Base-by-base conservation (phyloP, 2,113 vertebrate species). In the Erythrolamprus reginae region DNA sequence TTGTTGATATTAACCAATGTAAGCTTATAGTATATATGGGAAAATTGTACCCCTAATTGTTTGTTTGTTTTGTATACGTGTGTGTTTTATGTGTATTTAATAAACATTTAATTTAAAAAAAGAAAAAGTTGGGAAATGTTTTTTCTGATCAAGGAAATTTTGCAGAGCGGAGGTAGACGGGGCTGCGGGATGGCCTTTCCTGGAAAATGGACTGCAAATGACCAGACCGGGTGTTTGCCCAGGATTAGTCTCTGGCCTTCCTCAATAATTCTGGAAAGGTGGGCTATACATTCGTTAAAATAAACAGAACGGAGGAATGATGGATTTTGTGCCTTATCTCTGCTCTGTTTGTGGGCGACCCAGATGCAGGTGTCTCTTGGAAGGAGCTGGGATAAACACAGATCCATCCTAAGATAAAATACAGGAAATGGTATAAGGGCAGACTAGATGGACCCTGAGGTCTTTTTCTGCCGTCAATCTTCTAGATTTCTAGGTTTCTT, bases 161-260 rank as follows among this genome's bases (percentile, higher is more conserved):
- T 7, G 13, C 61, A 17, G n/a, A 33, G n/a, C 6, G 15, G 33
- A 77, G 6, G n/a, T 7, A 8, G 65, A 65, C 4, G 10, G 26
- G 10, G 10, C 1, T 4, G 0, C 58, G 3, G 10, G 58, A 70
- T 38, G 0, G 0, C 15, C 6, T 5, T 77, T 77, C n/a, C 15
- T 8, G n/a, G 65, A 38, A 38, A 77, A 77, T 15, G n/a, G 15
- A 19, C n/a, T 19, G n/a, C n/a, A 19, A 38, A 77, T 38, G 3
- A 15, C 38, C 65, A 5, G 2, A 19, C 5, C 19, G 15, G 5
- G 15, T 38, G 19, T 77, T 77, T 70, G n/a, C 12, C 65, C 8
- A 38, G 65, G 65, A 70, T 70, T 70, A 33, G n/a, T 50, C 65
- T 70, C 13, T 33, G 61, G 61, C 28, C 61, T 33, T 7, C 15